Base-by-base conservation (phyloP, 2,113 vertebrate genomes). In the Regulus satrapa region DNA sequence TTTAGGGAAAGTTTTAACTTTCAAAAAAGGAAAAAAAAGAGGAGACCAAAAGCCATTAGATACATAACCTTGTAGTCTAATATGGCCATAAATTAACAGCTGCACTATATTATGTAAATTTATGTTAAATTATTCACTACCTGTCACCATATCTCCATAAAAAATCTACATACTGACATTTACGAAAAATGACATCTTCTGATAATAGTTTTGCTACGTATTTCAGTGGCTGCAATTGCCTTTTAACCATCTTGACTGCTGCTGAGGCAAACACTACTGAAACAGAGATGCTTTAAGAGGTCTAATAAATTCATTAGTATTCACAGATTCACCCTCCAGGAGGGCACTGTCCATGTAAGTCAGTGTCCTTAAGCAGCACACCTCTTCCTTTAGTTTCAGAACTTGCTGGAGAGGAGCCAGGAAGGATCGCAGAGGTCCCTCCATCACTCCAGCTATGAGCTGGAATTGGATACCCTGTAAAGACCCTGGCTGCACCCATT, bases 61-160 rank as follows among this genome's bases (percentile, higher is more conserved):
- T 95, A 96, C 94, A 97, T 97, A 98, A 97, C 96, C 97, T 97
- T 89, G 94, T 91, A 95, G 79, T 97, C 97, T 97, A 97, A 97
- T 97, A 96, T 43, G 94, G 95, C 92, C 97, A 97, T 98, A 98
- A 98, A 97, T 98, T 97, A 98, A 95, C 97, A 98, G 92, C 97
- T 98, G 95, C 95, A 97, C 96, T 96, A 90, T 94, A 97, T 98
- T 98, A 98, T 98, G 98, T 97, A 98, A 98, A 98, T 98, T 97
- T 98, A 98, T 98, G 97, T 97, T 97, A 98, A 98, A 91, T 97
- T 98, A 98, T 98, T 97, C 98, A 94, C 96, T 97, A 88, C 93
- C 96, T 98, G 97, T 97, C 98, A 98, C 97, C 97, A 94, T 18
- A 74, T 95, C 95, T 96, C 93, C 97, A 96, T 98, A 97, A 98